Evolutionary conservation across 2,888 invertebrate species (phyloP).

Genomic region (Tenthredo mesomela): DNA sequence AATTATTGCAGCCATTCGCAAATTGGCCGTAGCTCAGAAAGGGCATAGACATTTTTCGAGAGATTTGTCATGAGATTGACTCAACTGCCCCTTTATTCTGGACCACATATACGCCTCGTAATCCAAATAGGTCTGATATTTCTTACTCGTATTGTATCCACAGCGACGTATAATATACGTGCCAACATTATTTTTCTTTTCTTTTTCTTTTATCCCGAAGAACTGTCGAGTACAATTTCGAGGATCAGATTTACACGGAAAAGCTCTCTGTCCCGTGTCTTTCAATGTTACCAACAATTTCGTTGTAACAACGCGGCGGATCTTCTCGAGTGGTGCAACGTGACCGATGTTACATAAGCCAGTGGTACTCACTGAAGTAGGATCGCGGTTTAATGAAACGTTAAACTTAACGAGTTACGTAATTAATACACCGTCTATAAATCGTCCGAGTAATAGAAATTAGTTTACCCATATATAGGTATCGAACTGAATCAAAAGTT

Average conservation of each 20-base stretch:
- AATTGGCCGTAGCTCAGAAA: neutral
- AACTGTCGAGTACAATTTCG: neutral
- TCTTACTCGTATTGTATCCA: neutral
- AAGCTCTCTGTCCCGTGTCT: constrained; percentile 4
- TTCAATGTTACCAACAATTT: constrained; percentile 31
- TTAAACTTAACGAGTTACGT: constrained; percentile 17
- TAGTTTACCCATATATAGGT: neutral
- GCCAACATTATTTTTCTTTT: neutral
- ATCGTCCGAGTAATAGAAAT: neutral
- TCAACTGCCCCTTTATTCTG: neutral
- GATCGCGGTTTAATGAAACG: constrained; percentile 31
- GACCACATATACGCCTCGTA: neutral
- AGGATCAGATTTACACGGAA: constrained; percentile 16
- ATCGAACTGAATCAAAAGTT: neutral
- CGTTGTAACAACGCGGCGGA: constrained; percentile 27
- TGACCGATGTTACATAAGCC: constrained; percentile 55
- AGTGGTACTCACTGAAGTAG: constrained; percentile 18
- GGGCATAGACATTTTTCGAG: neutral
- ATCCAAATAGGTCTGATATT: neutral
- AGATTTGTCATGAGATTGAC: neutral
- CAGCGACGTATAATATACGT: neutral
- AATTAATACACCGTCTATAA: neutral
- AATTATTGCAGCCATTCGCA: neutral
- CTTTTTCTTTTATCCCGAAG: neutral
- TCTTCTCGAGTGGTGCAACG: constrained; percentile 41